Evolutionary conservation across 2,797 vertebrate species (phyloP).

Genomic region (Mormyrus proboscirostris): DNA sequence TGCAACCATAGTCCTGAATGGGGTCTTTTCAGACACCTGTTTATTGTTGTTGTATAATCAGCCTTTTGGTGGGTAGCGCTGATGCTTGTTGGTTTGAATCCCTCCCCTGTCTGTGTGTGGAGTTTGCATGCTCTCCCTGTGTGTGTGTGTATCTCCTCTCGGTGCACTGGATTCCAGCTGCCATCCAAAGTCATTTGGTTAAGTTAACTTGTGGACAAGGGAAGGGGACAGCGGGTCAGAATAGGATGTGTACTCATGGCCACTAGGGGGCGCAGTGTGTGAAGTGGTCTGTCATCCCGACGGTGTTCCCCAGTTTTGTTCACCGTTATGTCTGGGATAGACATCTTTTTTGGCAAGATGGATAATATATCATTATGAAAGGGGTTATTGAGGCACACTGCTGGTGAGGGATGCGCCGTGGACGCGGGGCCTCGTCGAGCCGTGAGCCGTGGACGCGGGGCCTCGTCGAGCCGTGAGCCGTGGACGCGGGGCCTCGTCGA

Average conservation of each 20-base stretch:
- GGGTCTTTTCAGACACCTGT: not conserved
- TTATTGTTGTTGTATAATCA: not conserved
- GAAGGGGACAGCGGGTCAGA: conserved; percentile 69
- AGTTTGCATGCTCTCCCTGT: not conserved
- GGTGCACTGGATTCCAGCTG: not conserved
- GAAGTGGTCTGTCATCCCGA: not conserved
- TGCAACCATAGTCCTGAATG: not conserved
- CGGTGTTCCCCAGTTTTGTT: not conserved
- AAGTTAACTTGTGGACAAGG: conserved; percentile 23
- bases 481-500: not conserved
- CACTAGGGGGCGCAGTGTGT: not conserved
- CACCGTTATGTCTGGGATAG: not conserved
- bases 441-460: no score
- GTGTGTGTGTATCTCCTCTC: not conserved
- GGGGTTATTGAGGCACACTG: not conserved
- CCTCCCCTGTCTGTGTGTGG: not conserved
- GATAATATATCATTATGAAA: not conserved
- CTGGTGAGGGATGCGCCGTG: not conserved
- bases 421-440: no score
- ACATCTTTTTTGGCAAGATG: not conserved
- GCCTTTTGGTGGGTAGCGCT: not conserved
- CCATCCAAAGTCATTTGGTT: not conserved
- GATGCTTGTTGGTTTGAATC: not conserved
- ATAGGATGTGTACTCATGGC: conserved; percentile 49
- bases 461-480: no score